These are phyloP conservation scores for Pyrgus malvae DNA, from an alignment of 2,888 invertebrate species.

Conservation along the genomic window DNA sequence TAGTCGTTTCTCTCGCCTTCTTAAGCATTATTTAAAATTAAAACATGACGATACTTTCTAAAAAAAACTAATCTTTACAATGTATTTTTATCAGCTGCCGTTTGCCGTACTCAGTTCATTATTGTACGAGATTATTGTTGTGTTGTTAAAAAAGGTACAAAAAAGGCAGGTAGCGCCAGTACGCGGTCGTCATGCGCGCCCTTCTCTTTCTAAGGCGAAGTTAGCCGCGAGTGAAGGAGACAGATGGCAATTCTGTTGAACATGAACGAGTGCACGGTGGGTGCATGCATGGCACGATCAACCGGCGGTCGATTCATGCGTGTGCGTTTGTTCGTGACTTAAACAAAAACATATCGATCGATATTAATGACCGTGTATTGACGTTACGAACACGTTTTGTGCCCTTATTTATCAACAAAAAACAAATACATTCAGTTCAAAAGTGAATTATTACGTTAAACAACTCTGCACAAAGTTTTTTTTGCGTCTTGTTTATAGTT, in stretches of 20 bases:
- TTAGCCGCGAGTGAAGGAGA: conserved; percentile 44
- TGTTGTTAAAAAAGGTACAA: conserved; percentile 23
- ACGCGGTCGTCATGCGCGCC: background rate
- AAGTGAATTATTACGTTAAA: conserved; percentile 50
- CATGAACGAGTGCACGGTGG: conserved; percentile 31
- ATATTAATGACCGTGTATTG: conserved; percentile 57
- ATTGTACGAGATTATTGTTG: conserved; percentile 40
- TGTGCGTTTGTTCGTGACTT: conserved; percentile 55
- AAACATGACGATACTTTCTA: conserved; percentile 15
- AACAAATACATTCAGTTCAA: conserved; percentile 54
- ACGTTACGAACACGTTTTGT: conserved; percentile 60
- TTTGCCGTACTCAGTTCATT: conserved; percentile 39
- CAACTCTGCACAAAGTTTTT: conserved; percentile 54
- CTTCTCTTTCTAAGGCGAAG: conserved; percentile 43
- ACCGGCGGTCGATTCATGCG: too few relatives aligned
- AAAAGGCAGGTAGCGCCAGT: conserved; percentile 26
- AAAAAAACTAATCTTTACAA: background rate
- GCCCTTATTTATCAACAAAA: conserved; percentile 53
- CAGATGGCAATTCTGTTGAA: too few relatives aligned
- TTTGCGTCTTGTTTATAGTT: conserved; percentile 61
- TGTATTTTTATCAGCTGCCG: conserved; percentile 30
- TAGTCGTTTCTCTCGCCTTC: background rate
- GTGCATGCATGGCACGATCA: background rate
- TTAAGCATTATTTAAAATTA: background rate
- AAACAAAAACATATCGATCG: conserved; percentile 59